Evolutionary conservation across 53 echinoderm and acorn worm genomes (phyloP), one percentile per base, ranked within the genome.

Genomic region (Holothuria scabra): DNA sequence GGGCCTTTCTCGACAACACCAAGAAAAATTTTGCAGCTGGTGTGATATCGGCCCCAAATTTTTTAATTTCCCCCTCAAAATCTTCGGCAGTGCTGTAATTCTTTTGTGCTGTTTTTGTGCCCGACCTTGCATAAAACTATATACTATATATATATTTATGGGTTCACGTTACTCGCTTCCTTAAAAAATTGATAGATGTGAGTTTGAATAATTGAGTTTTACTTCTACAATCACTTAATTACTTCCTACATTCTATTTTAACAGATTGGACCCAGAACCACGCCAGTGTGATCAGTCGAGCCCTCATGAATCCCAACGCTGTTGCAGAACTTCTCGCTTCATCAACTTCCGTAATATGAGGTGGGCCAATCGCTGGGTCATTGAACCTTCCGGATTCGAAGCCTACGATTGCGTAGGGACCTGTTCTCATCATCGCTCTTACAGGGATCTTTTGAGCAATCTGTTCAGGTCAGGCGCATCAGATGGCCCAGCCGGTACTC

Each of bases 361-460:
- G 46, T 96, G 93, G 91, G 84, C 93, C 32, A 86, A 90, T 66
- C 91, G 97, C 4, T 96, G 97, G 97, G 91, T 96, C 63, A 96
- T 96, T 65, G 97, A 96, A 63, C 97, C 97, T 0, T 86, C 90
- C 25, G 97, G 97, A 26, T 96, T 92, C 85, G 93, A 96, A 37
- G 88, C 92, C 24, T 94, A 84, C 90, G 96, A 91, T 31, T 96
- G 97, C 68, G 70, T 86, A 20, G 93, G 94, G 24, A 90, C 92
- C 12, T 96, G 93, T 69, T 68, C 75, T 12, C 64, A 61, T 48
- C 82, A 62, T 52, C 88, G 62, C 57, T 84, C 67, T 20, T 67
- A 81, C 26, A 80, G 84, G 46, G 85, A 91, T 24, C 71, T 82
- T 59, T 29, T 93, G 24, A 69, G 87, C 52, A 89, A 93, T 44